Evolutionary conservation across 2,888 invertebrate genomes (phyloP), one percentile per base, ranked within the genome.

Genomic region (Schizotus pectinicornis): DNA sequence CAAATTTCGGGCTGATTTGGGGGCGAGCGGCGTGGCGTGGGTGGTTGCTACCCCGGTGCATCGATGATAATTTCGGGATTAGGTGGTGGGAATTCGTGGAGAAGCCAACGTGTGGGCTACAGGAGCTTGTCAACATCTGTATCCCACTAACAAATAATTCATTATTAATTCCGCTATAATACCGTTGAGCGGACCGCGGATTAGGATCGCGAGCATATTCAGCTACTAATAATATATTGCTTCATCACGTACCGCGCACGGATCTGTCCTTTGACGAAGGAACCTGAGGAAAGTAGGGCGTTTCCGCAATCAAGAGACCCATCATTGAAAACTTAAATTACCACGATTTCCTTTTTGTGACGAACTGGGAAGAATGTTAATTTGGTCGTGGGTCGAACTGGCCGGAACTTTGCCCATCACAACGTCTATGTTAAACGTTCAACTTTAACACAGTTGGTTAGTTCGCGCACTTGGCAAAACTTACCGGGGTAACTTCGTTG

Each of bases 161-260:
- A 66, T 66, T 59, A 62, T 64, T 64, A 66, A 66, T 61, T 61
- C 64, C 53, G 61, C 38, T 56, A 53, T 62, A 62, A 65, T 65
- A 49, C 65, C 63, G 59, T 57, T 62, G 63, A 63, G 60, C 60
- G 51, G 62, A 54, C 55, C 54, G 56, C 38, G 52, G 62, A 64
- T 61, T 62, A 61, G 42, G 56, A 37, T 35, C 49, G 54, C 43
- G 57, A 55, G 38, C 42, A 38, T 55, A 47, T 47, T 46, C 31
- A 3, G 14, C 48, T 50, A 51, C 59, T 58, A 53, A 54, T 54
- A 54, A 54, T 49, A 54, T 48, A 53, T 52, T 30, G 47, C 53
- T 58, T 41, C 54, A 59, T 59, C 54, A 59, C 50, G 54, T 59
- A 42, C 33, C 43, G 48, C 9, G 43, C 37, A 37, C 8, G 51